Evolutionary conservation across 2,797 vertebrate genomes (phyloP), one percentile per base, ranked within the genome.

Genomic region (Cossypha dichroa): DNA sequence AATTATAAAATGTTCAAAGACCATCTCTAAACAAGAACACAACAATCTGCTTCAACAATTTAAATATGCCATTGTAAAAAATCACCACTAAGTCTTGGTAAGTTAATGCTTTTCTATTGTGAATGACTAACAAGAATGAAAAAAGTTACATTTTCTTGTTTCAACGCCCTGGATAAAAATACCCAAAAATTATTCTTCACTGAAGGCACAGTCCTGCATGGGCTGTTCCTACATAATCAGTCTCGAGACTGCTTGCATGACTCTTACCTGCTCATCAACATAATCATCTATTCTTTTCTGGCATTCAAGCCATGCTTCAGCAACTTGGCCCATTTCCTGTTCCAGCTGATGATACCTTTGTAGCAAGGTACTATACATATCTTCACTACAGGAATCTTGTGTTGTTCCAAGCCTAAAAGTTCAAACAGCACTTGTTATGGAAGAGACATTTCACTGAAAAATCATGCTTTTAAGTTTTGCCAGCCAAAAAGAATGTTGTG

Each of bases 271-370:
- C 92, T 99, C 99, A 86, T 99, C 99, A 59, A 99, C 99, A 33
- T 99, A 99, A 96, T 99, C 99, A 56, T 99, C 99, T 51, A 99
- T 99, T 98, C 99, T 98, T 97, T 99, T 99, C 97, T 99, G 99
- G 96, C 99, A 99, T 96, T 99, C 99, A 95, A 99, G 98, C 99
- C 99, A 99, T 85, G 99, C 98, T 85, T 98, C 98, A 10, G 99
- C 98, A 69, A 99, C 99, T 10, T 98, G 97, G 51, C 97, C 98
- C 98, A 99, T 99, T 94, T 99, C 99, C 97, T 99, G 98, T 97
- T 99, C 99, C 66, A 99, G 98, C 90, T 98, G 98, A 96, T 99
- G 99, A 97, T 99, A 99, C 96, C 98, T 98, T 97, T 99, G 99
- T 88, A 99, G 98, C 97, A 99, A 98, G 76, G 98, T 98, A 98